Evolutionary conservation across 1,140 invertebrate genomes (phyloP), one percentile per base, ranked within the genome.

Genomic region (Drosophila arizonae): DNA sequence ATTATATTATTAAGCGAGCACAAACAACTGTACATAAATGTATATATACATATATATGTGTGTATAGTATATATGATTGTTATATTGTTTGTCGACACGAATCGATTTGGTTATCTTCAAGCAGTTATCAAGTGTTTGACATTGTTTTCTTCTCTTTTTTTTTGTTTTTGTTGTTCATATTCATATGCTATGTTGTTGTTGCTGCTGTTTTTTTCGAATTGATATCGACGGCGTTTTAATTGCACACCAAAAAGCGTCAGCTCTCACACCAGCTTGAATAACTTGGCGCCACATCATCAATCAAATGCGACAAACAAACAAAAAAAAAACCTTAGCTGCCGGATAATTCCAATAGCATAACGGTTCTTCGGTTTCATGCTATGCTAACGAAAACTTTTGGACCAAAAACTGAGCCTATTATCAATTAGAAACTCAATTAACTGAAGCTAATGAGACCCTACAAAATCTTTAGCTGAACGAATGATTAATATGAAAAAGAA

Each of bases 201-300:
- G 24, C 15, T 62, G 28, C 3, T 52, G 10, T 52, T 58, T 57
- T 43, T 52, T 67, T 63, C 41, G 15, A 33, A 41, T 41, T 75
- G 43, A 68, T 62, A 73, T 68, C 58, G 68, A 75, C 71, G 70
- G 48, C 72, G 39, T 52, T 73, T 58, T 43, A 54, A 63, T 70
- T 70, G 26, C 33, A 51, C 30, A 13, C 13, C 24, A 13, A 56
- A 56, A 71, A 17, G 24, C 64, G 52, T 74, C 69, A 74, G 60
- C 72, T 74, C n/a, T 60, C 24, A n/a, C 41, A 46, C 15, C 61
- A 55, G 17, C 56, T 24, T 64, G 55, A 64, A 70, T 33, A 55
- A 63, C 45, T 63, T 71, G 72, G 67, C 72, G 72, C 71, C 65
- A 64, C 52, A 33, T 69, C 72, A 71, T 71, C 72, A 75, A 75